Evolutionary conservation across 2,113 vertebrate genomes (phyloP).

Genomic region (Spilogale gracilis): DNA sequence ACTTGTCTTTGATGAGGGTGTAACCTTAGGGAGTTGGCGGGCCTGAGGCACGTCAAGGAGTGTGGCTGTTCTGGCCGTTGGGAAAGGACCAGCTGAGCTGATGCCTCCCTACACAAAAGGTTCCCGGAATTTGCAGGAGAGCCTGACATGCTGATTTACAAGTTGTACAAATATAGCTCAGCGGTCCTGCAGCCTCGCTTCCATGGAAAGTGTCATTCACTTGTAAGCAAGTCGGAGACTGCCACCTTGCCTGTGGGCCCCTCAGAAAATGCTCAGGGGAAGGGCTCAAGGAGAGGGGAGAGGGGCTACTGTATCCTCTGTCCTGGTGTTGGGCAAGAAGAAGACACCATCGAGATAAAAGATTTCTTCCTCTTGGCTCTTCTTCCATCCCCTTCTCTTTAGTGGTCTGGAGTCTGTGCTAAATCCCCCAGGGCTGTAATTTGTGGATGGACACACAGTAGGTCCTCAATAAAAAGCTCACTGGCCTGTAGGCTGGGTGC

Average conservation of each 20-base stretch:
- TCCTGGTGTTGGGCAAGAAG: neutral
- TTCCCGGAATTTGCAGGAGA: neutral
- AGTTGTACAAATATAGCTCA: neutral
- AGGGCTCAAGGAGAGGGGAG: neutral
- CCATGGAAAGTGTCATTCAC: neutral
- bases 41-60: neutral
- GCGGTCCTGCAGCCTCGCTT: neutral
- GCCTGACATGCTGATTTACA: neutral
- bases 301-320: fast-evolving
- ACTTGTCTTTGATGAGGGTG: neutral
- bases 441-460: neutral
- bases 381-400: neutral
- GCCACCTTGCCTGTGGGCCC: neutral
- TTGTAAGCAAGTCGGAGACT: neutral
- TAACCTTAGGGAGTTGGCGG: neutral
- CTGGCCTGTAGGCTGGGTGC: fast-evolving
- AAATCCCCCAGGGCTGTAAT: too few species aligned
- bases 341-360: neutral
- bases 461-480: fast-evolving
- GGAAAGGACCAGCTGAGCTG: neutral
- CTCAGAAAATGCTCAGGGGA: neutral
- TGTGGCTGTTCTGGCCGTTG: neutral
- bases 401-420: neutral
- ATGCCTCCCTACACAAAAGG: neutral
- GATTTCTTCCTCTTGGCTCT: fast-evolving